A percentile compares a stretch with the other conserved stretches of the same genome.
Conservation (phyloP, 2,113 vertebrate genomes). For the Rhineura floridana region DNA sequence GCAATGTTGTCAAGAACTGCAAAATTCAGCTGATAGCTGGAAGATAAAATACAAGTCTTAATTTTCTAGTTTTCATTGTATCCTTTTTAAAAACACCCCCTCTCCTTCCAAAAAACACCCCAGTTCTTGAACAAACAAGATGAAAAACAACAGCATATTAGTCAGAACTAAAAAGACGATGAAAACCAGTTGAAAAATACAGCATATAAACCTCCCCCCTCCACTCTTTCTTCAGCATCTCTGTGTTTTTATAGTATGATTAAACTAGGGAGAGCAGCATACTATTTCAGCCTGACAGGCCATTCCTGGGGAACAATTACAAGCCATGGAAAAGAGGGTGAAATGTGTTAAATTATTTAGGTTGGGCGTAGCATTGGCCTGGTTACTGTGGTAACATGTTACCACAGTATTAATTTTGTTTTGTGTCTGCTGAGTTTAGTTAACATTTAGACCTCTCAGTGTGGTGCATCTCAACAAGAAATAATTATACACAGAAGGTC, state of each 20-base stretch:
- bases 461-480: neutral
- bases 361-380: neutral
- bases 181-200: neutral
- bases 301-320: slow-evolving; percentile 17
- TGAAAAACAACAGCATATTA: neutral
- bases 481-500: neutral
- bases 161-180: neutral
- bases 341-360: slow-evolving; percentile 11
- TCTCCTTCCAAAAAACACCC: neutral
- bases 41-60: neutral
- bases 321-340: neutral
- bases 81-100: neutral
- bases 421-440: neutral
- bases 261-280: neutral
- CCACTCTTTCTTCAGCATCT: neutral
- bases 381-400: neutral
- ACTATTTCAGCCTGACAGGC: slow-evolving; percentile 16
- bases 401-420: neutral
- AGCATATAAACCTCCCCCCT: neutral
- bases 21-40: neutral
- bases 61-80: neutral
- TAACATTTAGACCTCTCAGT: neutral
- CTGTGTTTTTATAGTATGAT: neutral
- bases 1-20: neutral
- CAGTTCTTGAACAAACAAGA: neutral